These are phyloP conservation scores for Drosophila insularis DNA, from an alignment of 1,140 invertebrate genomes.

Conservation along the genomic window DNA sequence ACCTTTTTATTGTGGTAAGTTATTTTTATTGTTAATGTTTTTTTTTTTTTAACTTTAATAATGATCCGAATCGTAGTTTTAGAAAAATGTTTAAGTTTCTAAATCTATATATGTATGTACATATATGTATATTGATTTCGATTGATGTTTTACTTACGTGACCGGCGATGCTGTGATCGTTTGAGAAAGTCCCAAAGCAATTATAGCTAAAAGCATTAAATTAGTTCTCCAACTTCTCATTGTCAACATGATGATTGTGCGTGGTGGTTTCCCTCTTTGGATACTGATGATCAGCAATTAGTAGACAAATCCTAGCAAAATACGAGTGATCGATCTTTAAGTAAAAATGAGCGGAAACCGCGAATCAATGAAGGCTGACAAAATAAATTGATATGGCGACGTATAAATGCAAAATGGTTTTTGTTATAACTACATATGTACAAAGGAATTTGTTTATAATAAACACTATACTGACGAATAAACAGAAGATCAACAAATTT, in stretches of 20 bases:
- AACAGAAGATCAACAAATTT: slow-evolving; percentile 29
- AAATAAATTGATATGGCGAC: slow-evolving; percentile 40
- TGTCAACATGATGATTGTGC: slow-evolving; percentile 36
- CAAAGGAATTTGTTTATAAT: slow-evolving; percentile 49
- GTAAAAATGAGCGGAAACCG: slow-evolving; percentile 23
- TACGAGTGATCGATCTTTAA: slow-evolving; percentile 42
- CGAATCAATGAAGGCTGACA: slow-evolving; percentile 31
- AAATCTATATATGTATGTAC: no score
- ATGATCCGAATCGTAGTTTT: no score
- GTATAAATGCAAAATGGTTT: slow-evolving; percentile 6
- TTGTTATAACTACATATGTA: slow-evolving; percentile 35
- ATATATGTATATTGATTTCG: not conserved
- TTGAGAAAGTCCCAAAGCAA: slow-evolving; percentile 47
- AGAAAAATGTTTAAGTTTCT: no score
- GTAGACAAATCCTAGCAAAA: slow-evolving; percentile 34
- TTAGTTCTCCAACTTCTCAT: slow-evolving; percentile 42
- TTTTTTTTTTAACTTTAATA: no score
- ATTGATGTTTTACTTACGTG: slow-evolving; percentile 49
- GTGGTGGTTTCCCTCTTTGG: slow-evolving; percentile 14
- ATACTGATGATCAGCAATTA: slow-evolving; percentile 40
- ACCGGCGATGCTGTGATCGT: slow-evolving; percentile 31
- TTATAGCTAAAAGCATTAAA: slow-evolving; percentile 51
- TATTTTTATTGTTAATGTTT: no score
- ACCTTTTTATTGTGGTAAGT: no score
- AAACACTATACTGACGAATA: slow-evolving; percentile 21